phyloP scores from a whole-genome alignment of 2,797 vertebrate genomes.

The Squalus acanthias region DNA sequence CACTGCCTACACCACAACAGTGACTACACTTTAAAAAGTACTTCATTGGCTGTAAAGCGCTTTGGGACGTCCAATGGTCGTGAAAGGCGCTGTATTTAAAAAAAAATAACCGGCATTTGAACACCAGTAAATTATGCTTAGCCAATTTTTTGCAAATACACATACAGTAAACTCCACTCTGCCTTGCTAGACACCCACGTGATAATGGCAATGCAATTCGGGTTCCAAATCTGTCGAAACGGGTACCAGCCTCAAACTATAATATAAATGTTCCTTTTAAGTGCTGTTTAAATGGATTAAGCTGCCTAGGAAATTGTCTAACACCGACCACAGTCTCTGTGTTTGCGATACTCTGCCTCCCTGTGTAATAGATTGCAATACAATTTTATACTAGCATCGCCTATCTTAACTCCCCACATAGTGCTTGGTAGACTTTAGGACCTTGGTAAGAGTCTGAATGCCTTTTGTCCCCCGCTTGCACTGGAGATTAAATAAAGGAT shows the following conservation, averaged over 20 bases:
- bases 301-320: neutral
- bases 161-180: neutral
- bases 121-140: neutral
- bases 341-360: neutral
- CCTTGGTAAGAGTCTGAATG: neutral
- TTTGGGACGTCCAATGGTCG: too few species aligned
- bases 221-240: neutral
- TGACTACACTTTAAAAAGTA: neutral
- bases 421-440: neutral
- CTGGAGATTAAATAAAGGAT: neutral
- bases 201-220: neutral
- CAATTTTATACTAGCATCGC: neutral
- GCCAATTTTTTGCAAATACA: neutral
- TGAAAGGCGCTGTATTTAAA: too few species aligned
- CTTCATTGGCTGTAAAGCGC: too few species aligned
- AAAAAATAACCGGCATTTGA: neutral
- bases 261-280: neutral
- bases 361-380: neutral
- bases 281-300: neutral
- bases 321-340: neutral
- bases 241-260: neutral
- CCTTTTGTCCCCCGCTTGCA: neutral
- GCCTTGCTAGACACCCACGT: neutral
- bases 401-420: neutral
- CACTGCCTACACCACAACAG: too few species aligned